Evolutionary conservation across 2,888 invertebrate genomes (phyloP).

Genomic region (Zygaena filipendulae): DNA sequence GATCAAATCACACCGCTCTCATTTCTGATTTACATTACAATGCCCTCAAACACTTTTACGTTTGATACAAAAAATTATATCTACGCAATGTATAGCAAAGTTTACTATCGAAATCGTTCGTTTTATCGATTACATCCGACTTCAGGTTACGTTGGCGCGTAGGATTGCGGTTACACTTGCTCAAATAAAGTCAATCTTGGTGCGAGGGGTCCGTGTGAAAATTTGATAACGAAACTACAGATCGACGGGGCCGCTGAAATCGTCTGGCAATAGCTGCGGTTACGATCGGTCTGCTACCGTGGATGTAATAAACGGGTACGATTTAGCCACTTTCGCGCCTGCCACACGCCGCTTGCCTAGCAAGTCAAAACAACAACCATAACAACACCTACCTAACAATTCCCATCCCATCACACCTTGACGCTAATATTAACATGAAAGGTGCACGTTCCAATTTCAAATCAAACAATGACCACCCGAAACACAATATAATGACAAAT

Average conservation of each 20-base stretch:
- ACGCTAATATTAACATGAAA: too few species aligned
- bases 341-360: constrained; percentile 9
- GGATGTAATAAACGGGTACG: constrained; percentile 55
- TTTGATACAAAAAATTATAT: not conserved
- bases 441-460: too few species aligned
- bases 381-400: too few species aligned
- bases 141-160: constrained; percentile 29
- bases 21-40: constrained; percentile 44
- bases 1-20: too few species aligned
- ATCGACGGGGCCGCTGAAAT: constrained; percentile 60
- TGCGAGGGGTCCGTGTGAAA: constrained; percentile 59
- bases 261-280: constrained; percentile 56
- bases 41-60: constrained; percentile 17
- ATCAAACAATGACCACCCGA: too few species aligned
- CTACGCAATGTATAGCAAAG: constrained; percentile 29
- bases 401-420: too few species aligned
- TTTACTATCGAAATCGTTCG: constrained; percentile 24
- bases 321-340: constrained; percentile 42
- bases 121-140: constrained; percentile 19
- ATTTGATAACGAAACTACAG: constrained; percentile 66
- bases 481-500: too few species aligned
- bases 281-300: constrained; percentile 59
- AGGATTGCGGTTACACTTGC: constrained; percentile 58
- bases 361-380: too few species aligned
- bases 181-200: constrained; percentile 67